phyloP scores from a whole-genome alignment of 2,888 invertebrate genomes.

The Lepetodrilus schrolli region DNA sequence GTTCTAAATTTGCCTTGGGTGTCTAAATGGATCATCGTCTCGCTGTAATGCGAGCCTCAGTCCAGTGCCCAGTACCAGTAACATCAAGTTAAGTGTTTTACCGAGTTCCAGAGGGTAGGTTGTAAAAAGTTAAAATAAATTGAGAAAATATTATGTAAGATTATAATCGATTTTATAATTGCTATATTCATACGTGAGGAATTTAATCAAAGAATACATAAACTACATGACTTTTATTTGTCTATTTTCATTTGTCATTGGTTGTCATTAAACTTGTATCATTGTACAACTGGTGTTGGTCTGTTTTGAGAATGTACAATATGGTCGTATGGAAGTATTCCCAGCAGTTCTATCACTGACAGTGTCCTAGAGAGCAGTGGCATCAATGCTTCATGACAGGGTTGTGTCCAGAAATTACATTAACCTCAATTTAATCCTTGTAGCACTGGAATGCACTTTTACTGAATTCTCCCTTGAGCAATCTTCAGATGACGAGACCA shows the following conservation, averaged over 20 bases:
- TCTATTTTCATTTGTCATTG: conserved; percentile 5
- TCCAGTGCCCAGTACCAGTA: no score
- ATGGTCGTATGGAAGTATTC: no score
- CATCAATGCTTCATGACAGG: neutral
- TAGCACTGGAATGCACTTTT: no score
- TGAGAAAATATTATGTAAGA: no score
- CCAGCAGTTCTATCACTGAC: neutral
- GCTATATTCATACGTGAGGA: no score
- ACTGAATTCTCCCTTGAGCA: neutral
- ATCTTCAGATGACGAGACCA: neutral
- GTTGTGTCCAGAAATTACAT: neutral
- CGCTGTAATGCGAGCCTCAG: no score
- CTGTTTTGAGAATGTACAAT: neutral
- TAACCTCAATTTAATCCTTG: no score
- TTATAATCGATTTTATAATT: no score
- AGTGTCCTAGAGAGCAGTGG: neutral
- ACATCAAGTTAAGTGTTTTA: no score
- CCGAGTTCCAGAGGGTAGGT: no score
- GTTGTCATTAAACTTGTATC: conserved; percentile 22
- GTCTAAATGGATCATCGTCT: no score
- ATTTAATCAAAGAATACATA: conserved; percentile 1
- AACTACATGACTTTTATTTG: neutral
- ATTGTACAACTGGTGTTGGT: neutral
- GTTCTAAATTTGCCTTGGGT: neutral
- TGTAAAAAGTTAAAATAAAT: no score